These are phyloP conservation scores for Acanthochromis polyacanthus DNA, from an alignment of 2,113 vertebrate genomes.

Conservation along the genomic window DNA sequence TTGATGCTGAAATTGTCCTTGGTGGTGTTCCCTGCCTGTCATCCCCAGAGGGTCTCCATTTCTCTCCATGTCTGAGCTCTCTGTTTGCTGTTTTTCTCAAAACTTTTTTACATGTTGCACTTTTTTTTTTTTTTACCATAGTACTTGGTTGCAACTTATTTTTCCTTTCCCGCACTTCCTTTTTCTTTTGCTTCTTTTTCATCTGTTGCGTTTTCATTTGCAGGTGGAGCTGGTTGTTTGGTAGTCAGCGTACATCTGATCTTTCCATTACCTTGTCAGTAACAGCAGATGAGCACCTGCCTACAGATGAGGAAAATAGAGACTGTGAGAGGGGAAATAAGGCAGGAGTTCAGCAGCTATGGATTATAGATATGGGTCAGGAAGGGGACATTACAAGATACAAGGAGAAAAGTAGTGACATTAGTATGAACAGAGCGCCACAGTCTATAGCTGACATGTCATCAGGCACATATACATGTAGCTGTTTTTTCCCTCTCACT, in stretches of 20 bases:
- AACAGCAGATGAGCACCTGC: constrained; percentile 53
- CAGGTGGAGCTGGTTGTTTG: constrained; percentile 34
- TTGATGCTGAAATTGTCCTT: constrained; percentile 71
- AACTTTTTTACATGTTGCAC: neutral
- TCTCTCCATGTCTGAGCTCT: constrained; percentile 7
- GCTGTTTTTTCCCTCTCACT: neutral
- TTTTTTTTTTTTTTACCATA: neutral
- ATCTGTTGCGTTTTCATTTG: constrained; percentile 30
- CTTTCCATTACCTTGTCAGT: constrained; percentile 69
- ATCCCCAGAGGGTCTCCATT: constrained; percentile 45
- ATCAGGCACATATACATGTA: neutral
- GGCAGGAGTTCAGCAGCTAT: constrained; percentile 61
- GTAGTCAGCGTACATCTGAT: constrained; percentile 58
- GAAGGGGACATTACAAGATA: constrained; percentile 39
- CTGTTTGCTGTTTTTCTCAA: constrained; percentile 9
- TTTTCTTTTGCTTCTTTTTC: constrained; percentile 9
- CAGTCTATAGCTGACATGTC: neutral
- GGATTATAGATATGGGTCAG: constrained; percentile 54
- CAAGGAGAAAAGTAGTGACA: constrained; percentile 26
- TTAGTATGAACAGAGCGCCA: constrained; percentile 19
- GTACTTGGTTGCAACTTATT: neutral
- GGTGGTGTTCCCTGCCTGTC: constrained; percentile 57
- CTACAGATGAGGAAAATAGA: constrained; percentile 70
- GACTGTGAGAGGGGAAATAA: constrained; percentile 11
- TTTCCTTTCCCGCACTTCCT: neutral